Conservation (phyloP, 2,888 invertebrate genomes). For the Neoitamus cyanurus region DNA sequence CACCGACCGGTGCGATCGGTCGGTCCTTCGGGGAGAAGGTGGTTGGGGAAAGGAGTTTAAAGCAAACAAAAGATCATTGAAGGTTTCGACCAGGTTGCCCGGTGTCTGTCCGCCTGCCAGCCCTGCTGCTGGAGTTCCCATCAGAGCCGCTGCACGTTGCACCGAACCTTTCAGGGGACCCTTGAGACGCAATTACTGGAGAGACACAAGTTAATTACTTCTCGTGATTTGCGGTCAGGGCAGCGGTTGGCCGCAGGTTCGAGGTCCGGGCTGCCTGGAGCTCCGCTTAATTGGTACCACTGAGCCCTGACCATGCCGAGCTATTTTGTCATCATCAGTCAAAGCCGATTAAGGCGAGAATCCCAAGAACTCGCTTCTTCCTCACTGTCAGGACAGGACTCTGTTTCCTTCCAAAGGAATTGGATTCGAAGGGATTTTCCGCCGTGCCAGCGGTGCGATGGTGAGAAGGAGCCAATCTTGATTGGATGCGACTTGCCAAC, state of each 20-base stretch:
- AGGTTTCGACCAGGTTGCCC: not conserved
- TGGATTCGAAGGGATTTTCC: not conserved
- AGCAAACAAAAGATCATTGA: not conserved
- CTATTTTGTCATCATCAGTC: not conserved
- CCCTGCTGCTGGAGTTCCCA: not conserved
- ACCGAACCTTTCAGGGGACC: not conserved
- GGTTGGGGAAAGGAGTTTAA: not conserved
- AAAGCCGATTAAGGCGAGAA: not conserved
- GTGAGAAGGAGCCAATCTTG: not conserved
- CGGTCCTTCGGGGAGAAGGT: not conserved
- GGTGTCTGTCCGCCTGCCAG: not conserved
- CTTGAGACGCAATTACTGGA: constrained; percentile 3
- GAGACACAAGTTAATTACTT: constrained; percentile 28
- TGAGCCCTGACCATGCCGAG: not conserved
- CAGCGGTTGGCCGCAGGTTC: not conserved
- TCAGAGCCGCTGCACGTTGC: not conserved
- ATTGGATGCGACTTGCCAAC: not conserved
- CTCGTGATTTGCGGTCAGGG: constrained; percentile 3
- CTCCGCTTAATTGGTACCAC: not conserved
- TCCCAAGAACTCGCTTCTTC: not conserved
- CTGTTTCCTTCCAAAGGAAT: not conserved
- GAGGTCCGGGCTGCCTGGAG: not conserved
- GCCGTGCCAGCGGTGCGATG: not conserved
- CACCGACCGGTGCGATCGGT: not conserved
- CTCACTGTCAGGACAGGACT: not conserved